Base-by-base conservation (phyloP, 2,888 invertebrate genomes). In the Salticus scenicus region DNA sequence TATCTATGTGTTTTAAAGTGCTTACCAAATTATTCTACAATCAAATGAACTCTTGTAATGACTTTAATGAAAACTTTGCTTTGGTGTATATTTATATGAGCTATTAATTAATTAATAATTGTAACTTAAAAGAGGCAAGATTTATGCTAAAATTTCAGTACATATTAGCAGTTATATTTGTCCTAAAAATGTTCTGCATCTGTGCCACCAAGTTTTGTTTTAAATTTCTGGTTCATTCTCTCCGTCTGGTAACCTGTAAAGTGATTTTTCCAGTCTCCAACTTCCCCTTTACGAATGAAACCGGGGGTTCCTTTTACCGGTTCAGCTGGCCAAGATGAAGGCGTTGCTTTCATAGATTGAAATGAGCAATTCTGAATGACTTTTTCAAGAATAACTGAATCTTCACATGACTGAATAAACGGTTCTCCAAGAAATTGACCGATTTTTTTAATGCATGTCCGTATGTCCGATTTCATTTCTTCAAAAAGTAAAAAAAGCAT, bases 201-300 rank as follows among this genome's bases (percentile, higher is more conserved):
- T 5, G 83, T 72, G 5, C 72, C 83, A 8, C 17, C 12, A 5
- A 83, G 67, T 28, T 77, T 77, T 1, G 41, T 27, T 10, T 66
- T 27, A 27, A 83, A 51, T 28, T 67, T 71, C 17, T 83, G 20
- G 28, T 77, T 57, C 33, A 83, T 30, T 33, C 72, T 51, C 7
- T 72, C 30, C 0, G 57, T 57, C 41, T 83, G 77, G n/a, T 87
- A 88, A n/a, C 90, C 89, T 0, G 90, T 90, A 88, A 92, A 91
- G 77, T 90, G 89, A 37, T 89, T 90, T 87, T 90, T 90, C 91
- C 91, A 92, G 88, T 91, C 91, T 10, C 91, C 91, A 4, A 91
- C 90, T 14, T 84, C 86, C 14, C 91, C 91, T 90, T 88, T 88
- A n/a, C 89, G 20, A 47, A 89, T 74, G 71, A 89, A 88, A 31